Evolutionary conservation across 1,140 invertebrate species (phyloP), one percentile per base, ranked within the genome.

Genomic region (Lepidurus apus): DNA sequence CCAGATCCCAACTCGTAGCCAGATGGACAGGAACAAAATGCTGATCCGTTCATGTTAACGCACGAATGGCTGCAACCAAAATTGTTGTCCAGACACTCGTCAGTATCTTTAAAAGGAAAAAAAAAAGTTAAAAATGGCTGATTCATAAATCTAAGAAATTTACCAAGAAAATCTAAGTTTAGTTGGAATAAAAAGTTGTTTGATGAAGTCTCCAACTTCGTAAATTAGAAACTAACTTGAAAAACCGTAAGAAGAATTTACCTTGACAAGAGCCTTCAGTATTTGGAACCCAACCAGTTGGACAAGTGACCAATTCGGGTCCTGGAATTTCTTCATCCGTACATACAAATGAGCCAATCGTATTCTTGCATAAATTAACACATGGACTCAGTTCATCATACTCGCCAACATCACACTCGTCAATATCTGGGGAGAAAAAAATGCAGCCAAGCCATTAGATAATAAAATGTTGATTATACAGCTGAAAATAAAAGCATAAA

Each of bases 21-120:
- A 42, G 83, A 82, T 73, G 89, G 90, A 84, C 90, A 88, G 77
- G 83, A 81, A 82, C 93, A 95, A 76, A 88, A 88, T 81, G 92
- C 88, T 73, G 84, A 83, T 21, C 87, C 87, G 84, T 82, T 83
- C 82, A 81, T 85, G 79, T 85, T 86, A n/a, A 76, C 80, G 77
- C 91, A 89, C 34, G 82, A 80, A 74, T 89, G 87, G 0, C 87
- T 89, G 81, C 91, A 91, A 2, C 88, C 88, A 34, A 88, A 87
- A 5, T 88, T 88, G 80, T 74, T 73, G 85, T 85, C 82, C 43
- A 85, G 77, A 82, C 89, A 90, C 79, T 91, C 89, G 83, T 90
- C 85, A 43, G 87, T 84, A 82, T 89, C 87, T 80, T 85, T 47
- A 53, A 34, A 75, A 42, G 13, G 13, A 43, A 34, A n/a, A 75